Evolutionary conservation across 2,888 invertebrate genomes (phyloP).

Genomic region (Zaprionus obscuricornis): DNA sequence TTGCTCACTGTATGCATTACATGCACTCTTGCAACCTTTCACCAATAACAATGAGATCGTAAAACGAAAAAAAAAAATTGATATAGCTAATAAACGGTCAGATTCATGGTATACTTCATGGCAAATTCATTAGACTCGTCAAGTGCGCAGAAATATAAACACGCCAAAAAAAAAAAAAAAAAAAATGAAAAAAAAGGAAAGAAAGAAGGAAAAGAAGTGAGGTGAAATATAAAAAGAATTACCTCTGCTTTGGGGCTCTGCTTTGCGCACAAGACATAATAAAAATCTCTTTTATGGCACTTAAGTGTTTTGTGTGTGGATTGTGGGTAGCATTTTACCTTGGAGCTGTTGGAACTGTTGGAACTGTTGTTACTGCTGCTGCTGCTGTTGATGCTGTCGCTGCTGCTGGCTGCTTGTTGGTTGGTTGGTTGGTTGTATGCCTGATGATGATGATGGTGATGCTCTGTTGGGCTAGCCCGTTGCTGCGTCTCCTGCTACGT

Average conservation of each 20-base stretch:
- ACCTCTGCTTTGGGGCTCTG: constrained; percentile 47
- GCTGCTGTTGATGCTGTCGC: constrained; percentile 17
- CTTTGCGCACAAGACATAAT: constrained; percentile 71
- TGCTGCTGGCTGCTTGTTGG: constrained; percentile 6
- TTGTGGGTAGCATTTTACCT: constrained; percentile 76
- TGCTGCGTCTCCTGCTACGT: constrained; percentile 15
- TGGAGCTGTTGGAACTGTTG: constrained; percentile 29
- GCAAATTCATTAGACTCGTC: constrained; percentile 18
- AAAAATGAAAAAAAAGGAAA: constrained; percentile 8
- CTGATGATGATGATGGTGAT: constrained; percentile 8
- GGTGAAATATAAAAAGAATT: constrained; percentile 40
- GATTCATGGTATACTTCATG: constrained; percentile 6
- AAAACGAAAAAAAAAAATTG: neutral
- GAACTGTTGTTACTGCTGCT: constrained; percentile 20
- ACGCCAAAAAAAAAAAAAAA: constrained; percentile 4
- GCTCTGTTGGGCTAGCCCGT: constrained; percentile 18
- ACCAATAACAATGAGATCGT: too few species aligned
- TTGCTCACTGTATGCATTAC: too few species aligned
- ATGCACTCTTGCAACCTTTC: too few species aligned
- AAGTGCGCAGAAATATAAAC: constrained; percentile 15
- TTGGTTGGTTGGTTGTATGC: neutral
- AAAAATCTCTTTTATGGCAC: constrained; percentile 79
- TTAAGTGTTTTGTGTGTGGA: constrained; percentile 78
- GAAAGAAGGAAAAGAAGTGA: neutral
- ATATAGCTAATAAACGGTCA: neutral